A percentile compares a stretch with the other conserved stretches of the same genome.
Conservation (phyloP, 2,113 vertebrate genomes). For the Rattus norvegicus region GRCr8 NC_086021.1:32626501-32627000, state of each 20-base stretch:
- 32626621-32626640: background rate
- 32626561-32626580: background rate
- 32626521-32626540: too few species aligned
- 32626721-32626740: fast-evolving
- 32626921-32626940: conserved; percentile 79
- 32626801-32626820: background rate
- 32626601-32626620: background rate
- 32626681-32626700: background rate
- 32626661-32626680: fast-evolving
- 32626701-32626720: fast-evolving
- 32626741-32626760: fast-evolving
- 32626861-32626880: background rate
- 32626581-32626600: background rate
- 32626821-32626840: conserved; percentile 64
- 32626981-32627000: conserved; percentile 80
- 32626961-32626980: conserved; percentile 84
- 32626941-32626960: conserved; percentile 80
- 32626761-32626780: background rate
- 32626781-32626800: fast-evolving
- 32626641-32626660: background rate
- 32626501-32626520: background rate
- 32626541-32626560: background rate
- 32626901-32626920: conserved; percentile 72
- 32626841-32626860: background rate
- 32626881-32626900: conserved; percentile 74